These are phyloP conservation scores for Aethina tumida DNA, from an alignment of 1,140 invertebrate genomes.

Conservation along the genomic window DNA sequence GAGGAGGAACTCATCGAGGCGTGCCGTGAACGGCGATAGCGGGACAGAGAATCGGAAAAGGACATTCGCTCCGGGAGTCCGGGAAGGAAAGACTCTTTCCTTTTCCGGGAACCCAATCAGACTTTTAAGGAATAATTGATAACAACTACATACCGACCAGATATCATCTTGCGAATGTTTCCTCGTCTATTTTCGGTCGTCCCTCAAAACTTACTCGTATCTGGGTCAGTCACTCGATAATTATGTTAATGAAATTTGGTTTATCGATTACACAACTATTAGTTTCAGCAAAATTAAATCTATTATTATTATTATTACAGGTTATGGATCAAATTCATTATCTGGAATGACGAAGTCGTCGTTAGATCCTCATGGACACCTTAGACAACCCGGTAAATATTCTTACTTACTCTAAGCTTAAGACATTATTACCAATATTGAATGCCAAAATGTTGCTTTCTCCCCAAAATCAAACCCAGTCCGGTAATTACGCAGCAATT, in stretches of 20 bases:
- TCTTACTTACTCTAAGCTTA: too few relatives aligned
- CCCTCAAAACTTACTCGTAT: too few relatives aligned
- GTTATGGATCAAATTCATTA: conserved; percentile 52
- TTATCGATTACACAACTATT: too few relatives aligned
- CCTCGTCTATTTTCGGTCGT: too few relatives aligned
- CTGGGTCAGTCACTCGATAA: conserved; percentile 11
- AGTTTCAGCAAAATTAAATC: too few relatives aligned
- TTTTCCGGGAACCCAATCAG: conserved; percentile 36
- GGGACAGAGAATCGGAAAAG: conserved; percentile 33
- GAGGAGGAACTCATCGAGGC: conserved; percentile 21
- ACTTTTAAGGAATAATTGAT: conserved; percentile 32
- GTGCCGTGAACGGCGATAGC: conserved; percentile 25
- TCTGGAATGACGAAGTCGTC: conserved; percentile 61
- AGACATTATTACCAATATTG: too few relatives aligned
- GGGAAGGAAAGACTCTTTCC: conserved; percentile 37
- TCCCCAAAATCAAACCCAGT: too few relatives aligned
- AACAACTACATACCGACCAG: conserved; percentile 25
- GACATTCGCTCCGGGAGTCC: conserved; percentile 36
- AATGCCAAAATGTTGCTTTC: too few relatives aligned
- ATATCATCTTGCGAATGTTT: too few relatives aligned
- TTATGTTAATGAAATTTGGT: too few relatives aligned
- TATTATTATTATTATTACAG: conserved; percentile 25
- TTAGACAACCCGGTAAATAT: conserved; percentile 70
- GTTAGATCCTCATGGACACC: conserved; percentile 72
- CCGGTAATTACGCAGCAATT: too few relatives aligned